Evolutionary conservation across 2,797 vertebrate genomes (phyloP), one percentile per base, ranked within the genome.

Genomic region (Propithecus deckenii): DNA sequence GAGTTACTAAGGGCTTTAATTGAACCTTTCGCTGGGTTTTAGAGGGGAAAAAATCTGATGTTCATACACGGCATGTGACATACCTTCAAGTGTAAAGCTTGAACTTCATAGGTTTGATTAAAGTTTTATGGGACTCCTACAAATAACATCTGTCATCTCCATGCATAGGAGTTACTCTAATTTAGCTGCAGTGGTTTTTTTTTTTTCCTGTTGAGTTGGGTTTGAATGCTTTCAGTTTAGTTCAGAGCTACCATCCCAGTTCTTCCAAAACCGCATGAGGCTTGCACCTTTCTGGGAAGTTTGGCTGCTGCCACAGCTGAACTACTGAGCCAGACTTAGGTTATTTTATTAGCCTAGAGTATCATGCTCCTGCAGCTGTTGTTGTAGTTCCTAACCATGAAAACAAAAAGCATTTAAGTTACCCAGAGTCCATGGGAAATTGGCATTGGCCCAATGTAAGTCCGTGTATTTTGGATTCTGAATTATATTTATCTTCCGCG

Each of bases 281-380:
- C 80, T 92, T 86, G 41, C 38, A 30, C 90, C 97, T 94, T 94
- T 84, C 75, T 96, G 75, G 79, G 69, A 93, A 85, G 55, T 69
- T 61, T 96, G 75, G 84, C 83, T 79, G 65, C 65, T 76, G 65
- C 86, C 61, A 65, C 43, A 93, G 94, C 59, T 89, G 94, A 95
- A 79, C 48, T 50, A 74, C 23, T 83, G 72, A 81, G 84, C 83
- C 84, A 88, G 95, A 87, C 76, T 85, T 89, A 94, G 94, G 79
- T 93, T 87, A 87, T 96, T 94, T 93, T 96, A 94, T 93, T 96
- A 96, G 95, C 96, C 84, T 97, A 87, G 86, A 95, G 89, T 91
- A 78, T 72, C 46, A 63, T 0, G 1, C 61, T 67, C 76, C 46
- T 65, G 81, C 96, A 96, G 97, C 94, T 97, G 97, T 86, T 86